These are phyloP conservation scores for Steinernema khuongi DNA, from an alignment of 1,140 invertebrate genomes.

Conservation along the genomic window DNA sequence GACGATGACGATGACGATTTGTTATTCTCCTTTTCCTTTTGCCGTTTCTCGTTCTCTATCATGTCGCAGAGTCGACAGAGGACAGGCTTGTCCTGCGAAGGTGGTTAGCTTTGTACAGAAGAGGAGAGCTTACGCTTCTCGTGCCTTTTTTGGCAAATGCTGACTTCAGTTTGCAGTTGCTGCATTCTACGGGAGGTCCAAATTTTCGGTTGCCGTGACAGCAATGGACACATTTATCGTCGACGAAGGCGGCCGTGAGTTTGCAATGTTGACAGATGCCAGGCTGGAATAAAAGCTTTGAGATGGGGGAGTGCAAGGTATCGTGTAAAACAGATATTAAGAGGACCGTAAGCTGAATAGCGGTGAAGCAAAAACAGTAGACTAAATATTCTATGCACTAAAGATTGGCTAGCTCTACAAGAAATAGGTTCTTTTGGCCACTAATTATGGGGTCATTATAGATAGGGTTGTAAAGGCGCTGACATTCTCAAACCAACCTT, in stretches of 20 bases:
- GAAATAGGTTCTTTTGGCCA: no score
- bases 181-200: conserved; percentile 32
- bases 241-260: conserved; percentile 42
- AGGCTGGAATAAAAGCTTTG: conserved; percentile 41
- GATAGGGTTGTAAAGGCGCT: neutral
- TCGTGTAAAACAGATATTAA: no score
- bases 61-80: conserved; percentile 37
- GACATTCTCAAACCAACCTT: conserved; percentile 33
- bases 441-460: neutral
- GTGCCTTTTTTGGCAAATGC: conserved; percentile 34
- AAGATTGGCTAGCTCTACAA: no score
- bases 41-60: neutral
- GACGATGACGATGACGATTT: neutral
- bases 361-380: no score
- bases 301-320: neutral
- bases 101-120: no score
- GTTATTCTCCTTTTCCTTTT: neutral
- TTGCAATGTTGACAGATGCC: conserved; percentile 40
- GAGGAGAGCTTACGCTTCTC: conserved; percentile 25
- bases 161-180: conserved; percentile 36
- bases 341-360: no score
- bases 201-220: conserved; percentile 37
- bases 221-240: conserved; percentile 47
- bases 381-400: no score
- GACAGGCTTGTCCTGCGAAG: conserved; percentile 39